Percentiles rank a stretch among this genome's conserved stretches.
Evolutionary conservation across 2,888 invertebrate species (phyloP).

Genomic region (Drosophila nigricruria): DNA sequence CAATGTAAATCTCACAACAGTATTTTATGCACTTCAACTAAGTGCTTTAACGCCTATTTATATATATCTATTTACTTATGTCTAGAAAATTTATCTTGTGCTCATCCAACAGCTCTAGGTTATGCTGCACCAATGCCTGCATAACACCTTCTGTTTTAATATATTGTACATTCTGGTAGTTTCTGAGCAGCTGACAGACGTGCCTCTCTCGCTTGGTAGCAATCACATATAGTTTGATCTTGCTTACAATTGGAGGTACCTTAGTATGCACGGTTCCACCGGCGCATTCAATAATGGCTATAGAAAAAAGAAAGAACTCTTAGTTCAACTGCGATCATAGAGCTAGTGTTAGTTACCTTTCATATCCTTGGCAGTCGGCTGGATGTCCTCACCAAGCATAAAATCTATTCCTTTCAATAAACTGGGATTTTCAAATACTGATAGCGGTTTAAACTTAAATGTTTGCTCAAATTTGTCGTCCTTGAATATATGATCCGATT

Average conservation of each 20-base stretch:
- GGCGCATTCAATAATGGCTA: conserved; percentile 61
- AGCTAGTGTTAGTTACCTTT: conserved; percentile 26
- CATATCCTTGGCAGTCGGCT: conserved; percentile 53
- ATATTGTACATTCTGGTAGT: conserved; percentile 31
- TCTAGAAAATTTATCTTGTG: conserved; percentile 15
- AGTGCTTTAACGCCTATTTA: background rate
- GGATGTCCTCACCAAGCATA: conserved; percentile 46
- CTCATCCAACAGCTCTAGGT: conserved; percentile 24
- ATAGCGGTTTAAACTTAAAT: conserved; percentile 53
- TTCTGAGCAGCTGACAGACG: conserved; percentile 15
- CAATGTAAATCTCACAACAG: background rate
- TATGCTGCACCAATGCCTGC: conserved; percentile 58
- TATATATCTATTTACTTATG: background rate
- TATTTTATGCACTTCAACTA: background rate
- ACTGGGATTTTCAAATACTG: conserved; percentile 19
- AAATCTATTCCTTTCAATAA: conserved; percentile 48
- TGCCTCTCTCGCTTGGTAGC: conserved; percentile 14
- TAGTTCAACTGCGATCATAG: background rate
- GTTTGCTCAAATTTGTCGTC: conserved; percentile 44
- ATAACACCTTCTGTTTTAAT: conserved; percentile 62
- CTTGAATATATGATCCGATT: conserved; percentile 52
- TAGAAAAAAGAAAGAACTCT: background rate
- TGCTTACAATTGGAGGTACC: conserved; percentile 22
- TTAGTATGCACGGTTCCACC: conserved; percentile 49
- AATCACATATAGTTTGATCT: conserved; percentile 50